Evolutionary conservation across 2,888 invertebrate genomes (phyloP), one percentile per base, ranked within the genome.

Genomic region (Hydroisotoma schaefferi): DNA sequence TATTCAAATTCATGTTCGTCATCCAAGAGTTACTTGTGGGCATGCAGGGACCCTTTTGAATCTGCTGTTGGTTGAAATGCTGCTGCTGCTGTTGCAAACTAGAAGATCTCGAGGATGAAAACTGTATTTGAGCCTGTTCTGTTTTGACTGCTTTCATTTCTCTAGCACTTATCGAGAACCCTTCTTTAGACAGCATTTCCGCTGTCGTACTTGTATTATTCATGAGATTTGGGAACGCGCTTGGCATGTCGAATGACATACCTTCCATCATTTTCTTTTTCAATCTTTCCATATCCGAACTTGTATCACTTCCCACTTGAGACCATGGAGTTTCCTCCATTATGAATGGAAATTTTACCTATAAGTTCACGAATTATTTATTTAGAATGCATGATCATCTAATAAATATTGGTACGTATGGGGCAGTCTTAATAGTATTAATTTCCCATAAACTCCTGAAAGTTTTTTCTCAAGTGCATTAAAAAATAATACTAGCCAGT

Each of bases 91-190:
- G 55, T 44, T 28, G 55, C 27, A 8, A 26, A n/a, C 40, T 51
- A 18, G 58, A 52, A 1, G 67, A 67, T 28, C 61, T 58, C 3
- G 59, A 57, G 15, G 67, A 55, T 18, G 63, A 62, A 55, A 67
- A 66, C 28, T 53, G 53, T n/a, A 70, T 46, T 61, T 66, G 67
- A 12, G 67, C 61, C 49, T 67, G 67, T 53, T 68, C 67, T 2
- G 54, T 56, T 1, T 40, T 57, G 22, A 61, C 33, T 5, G 59
- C 65, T 28, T 54, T 65, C 23, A 56, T 55, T 28, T 44, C 46
- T 29, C 47, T 57, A 10, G 59, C 22, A 4, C 56, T 47, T 27
- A 58, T 22, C 6, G 59, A 55, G 18, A 61, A 40, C 20, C 61
- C 65, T 40, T 61, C 51, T 12, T 48, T 43, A 20, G 64, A 55